Evolutionary conservation across 2,888 invertebrate genomes (phyloP).

Genomic region (Thalpophila matura): DNA sequence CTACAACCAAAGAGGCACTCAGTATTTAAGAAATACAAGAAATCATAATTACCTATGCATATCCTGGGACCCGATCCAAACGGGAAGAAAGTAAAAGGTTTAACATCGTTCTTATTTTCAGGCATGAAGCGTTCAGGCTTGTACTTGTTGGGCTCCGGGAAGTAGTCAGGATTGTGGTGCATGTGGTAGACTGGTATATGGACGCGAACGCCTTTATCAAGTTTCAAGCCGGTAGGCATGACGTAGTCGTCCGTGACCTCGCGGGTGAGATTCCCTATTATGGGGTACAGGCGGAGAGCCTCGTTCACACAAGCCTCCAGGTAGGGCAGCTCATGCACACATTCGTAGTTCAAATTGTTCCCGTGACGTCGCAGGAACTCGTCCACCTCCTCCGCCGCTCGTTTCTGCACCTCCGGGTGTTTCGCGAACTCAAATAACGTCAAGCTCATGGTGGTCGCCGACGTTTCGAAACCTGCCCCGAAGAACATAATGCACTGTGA

Average conservation of each 20-base stretch:
- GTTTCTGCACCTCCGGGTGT: slow-evolving; percentile 63
- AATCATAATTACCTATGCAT: slow-evolving; percentile 63
- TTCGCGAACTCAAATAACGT: slow-evolving; percentile 76
- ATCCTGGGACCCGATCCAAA: slow-evolving; percentile 72
- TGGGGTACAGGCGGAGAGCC: slow-evolving; percentile 75
- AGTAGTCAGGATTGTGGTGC: slow-evolving; percentile 68
- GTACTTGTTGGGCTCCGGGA: slow-evolving; percentile 68
- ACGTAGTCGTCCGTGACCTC: slow-evolving; percentile 68
- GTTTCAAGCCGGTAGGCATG: slow-evolving; percentile 49
- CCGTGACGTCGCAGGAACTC: slow-evolving; percentile 65
- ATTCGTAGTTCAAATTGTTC: slow-evolving; percentile 68
- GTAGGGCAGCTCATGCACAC: slow-evolving; percentile 73
- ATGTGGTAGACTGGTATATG: slow-evolving; percentile 71
- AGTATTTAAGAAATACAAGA: too few species aligned
- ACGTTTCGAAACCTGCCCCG: slow-evolving; percentile 78
- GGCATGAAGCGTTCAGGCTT: slow-evolving; percentile 71
- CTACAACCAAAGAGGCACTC: too few species aligned
- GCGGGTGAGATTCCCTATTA: slow-evolving; percentile 70
- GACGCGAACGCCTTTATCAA: slow-evolving; percentile 61
- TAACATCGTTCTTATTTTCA: slow-evolving; percentile 62
- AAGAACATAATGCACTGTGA: slow-evolving; percentile 89
- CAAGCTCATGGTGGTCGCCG: slow-evolving; percentile 69
- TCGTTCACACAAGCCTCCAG: slow-evolving; percentile 76
- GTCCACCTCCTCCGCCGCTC: slow-evolving; percentile 71
- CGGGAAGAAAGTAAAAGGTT: slow-evolving; percentile 68